phyloP scores from a whole-genome alignment of 2,113 vertebrate genomes.

The Poeciliopsis occidentalis region DNA sequence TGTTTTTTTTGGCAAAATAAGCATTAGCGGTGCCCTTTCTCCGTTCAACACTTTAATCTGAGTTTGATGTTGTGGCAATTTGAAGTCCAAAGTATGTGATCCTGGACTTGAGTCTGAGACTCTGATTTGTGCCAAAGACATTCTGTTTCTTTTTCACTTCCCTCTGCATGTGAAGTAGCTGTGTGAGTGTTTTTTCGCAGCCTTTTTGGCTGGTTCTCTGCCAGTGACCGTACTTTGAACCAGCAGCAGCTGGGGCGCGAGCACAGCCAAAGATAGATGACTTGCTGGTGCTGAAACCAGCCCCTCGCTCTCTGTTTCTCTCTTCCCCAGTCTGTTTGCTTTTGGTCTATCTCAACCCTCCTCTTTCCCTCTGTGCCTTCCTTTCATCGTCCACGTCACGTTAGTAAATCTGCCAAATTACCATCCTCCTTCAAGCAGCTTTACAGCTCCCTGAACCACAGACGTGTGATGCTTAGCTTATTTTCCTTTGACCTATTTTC shows the following conservation, averaged over 20 bases:
- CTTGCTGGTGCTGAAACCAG: slow-evolving; percentile 34
- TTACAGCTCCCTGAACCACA: neutral
- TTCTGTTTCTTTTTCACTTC: slow-evolving; percentile 64
- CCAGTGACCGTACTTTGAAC: slow-evolving; percentile 86
- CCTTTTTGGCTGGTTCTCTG: slow-evolving; percentile 62
- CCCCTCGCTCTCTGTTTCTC: slow-evolving; percentile 30
- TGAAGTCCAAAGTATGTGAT: slow-evolving; percentile 22
- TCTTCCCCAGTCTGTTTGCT: slow-evolving; percentile 21
- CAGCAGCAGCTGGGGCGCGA: slow-evolving; percentile 79
- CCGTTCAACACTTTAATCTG: neutral
- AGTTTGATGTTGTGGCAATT: neutral
- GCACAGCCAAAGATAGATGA: slow-evolving; percentile 77
- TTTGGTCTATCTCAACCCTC: slow-evolving; percentile 19
- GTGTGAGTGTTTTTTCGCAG: slow-evolving; percentile 66
- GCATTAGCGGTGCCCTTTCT: slow-evolving; percentile 3
- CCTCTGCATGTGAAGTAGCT: slow-evolving; percentile 59
- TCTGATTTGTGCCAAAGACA: slow-evolving; percentile 62
- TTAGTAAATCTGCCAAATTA: slow-evolving; percentile 8
- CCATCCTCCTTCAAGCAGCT: slow-evolving; percentile 11
- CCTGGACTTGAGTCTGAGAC: slow-evolving; percentile 22
- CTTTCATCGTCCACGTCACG: slow-evolving; percentile 35
- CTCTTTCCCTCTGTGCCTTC: slow-evolving; percentile 4
- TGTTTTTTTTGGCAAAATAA: slow-evolving; percentile 8
- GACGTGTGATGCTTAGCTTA: slow-evolving; percentile 9
- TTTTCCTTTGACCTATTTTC: slow-evolving; percentile 39